phyloP scores from a whole-genome alignment of 1,140 invertebrate genomes.

The Scaptomyza pallida region DNA sequence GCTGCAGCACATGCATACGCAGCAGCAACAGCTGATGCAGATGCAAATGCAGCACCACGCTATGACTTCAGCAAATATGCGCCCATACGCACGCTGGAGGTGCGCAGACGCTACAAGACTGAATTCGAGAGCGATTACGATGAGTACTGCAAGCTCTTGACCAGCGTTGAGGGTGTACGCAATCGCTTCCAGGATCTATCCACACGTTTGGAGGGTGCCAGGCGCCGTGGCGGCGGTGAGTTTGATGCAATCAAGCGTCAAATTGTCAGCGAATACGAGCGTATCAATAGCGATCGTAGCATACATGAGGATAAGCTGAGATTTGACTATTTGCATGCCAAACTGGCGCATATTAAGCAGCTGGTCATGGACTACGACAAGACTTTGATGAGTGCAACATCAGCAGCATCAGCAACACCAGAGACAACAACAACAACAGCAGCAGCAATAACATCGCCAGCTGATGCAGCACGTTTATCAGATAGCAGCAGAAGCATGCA shows the following conservation, averaged over 20 bases:
- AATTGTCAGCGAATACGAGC: slow-evolving; percentile 92
- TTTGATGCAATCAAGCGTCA: slow-evolving; percentile 86
- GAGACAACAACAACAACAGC: slow-evolving; percentile 9
- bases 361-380: slow-evolving; percentile 92
- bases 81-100: slow-evolving; percentile 89
- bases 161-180: slow-evolving; percentile 90
- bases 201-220: slow-evolving; percentile 62
- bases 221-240: slow-evolving; percentile 59
- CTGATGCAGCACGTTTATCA: slow-evolving; percentile 23
- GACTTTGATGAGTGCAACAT: slow-evolving; percentile 65
- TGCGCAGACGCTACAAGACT: slow-evolving; percentile 92
- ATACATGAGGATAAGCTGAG: slow-evolving; percentile 89
- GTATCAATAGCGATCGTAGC: slow-evolving; percentile 89
- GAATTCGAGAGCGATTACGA: slow-evolving; percentile 94
- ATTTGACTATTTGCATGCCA: slow-evolving; percentile 94
- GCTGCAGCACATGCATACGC: slow-evolving; percentile 71
- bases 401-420: slow-evolving; percentile 9
- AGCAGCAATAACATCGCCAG: slow-evolving; percentile 10
- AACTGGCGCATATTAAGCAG: slow-evolving; percentile 95
- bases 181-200: slow-evolving; percentile 90
- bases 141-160: slow-evolving; percentile 92
- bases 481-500: slow-evolving; percentile 20
- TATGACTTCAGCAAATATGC: slow-evolving; percentile 89
- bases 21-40: slow-evolving; percentile 47
- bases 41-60: slow-evolving; percentile 53